Evolutionary conservation across 2,797 vertebrate genomes (phyloP), one percentile per base, ranked within the genome.

Genomic region (Chelon labrosus): DNA sequence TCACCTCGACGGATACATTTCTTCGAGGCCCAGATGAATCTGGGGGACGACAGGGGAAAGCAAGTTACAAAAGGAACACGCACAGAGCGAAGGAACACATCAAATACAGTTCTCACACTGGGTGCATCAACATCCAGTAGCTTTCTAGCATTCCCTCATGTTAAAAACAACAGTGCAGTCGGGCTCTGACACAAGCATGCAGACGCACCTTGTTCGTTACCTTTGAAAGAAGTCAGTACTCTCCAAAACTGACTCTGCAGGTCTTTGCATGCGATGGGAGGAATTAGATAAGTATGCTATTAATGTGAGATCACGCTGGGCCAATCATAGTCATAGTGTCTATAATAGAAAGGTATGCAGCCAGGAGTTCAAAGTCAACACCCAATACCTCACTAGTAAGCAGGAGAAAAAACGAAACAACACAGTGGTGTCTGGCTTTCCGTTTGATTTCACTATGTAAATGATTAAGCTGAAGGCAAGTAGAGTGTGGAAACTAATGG

Each of bases 1-100:
- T 92, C 79, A 96, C 95, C 89, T 96, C 94, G 0, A 79, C 27
- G 10, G 85, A 65, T 41, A 77, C 74, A 86, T 91, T 86, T 89
- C 90, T 94, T 63, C 77, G 77, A 50, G 80, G 27, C 57, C 83
- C 94, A 46, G 85, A 12, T 0, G 80, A 77, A 85, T 90, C 94
- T 95, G 69, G 22, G 22, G 22, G 11, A 73, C 20, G 14, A 64
- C 37, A 53, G 75, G 70, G 27, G 0, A 1, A 6, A 27, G 25
- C 14, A 52, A 12, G 8, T 72, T 75, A 74, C 1, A 49, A 4
- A 61, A 61, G 13, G 61, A 59, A 73, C 2, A 59, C n/a, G 27
- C 5, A 25, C 31, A 11, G 3, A 52, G 5, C 7, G 41, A 55
- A 37, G 3, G 19, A 8, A 53, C 31, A 13, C 42, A 22, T 64